Evolutionary conservation across 2,888 invertebrate genomes (phyloP).

Genomic region (Trichopria drosophilae): DNA sequence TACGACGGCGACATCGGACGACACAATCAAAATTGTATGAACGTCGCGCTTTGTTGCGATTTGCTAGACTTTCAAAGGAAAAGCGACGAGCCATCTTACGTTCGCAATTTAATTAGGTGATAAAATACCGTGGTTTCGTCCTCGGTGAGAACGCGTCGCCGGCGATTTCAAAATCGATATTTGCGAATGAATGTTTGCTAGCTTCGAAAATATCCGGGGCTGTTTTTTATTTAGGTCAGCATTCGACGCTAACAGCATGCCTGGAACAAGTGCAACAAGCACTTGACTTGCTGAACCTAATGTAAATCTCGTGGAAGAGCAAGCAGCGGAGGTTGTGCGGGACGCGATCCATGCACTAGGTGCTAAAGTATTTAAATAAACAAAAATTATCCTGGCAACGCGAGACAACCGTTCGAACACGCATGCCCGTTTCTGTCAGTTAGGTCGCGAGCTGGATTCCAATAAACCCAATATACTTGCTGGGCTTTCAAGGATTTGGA

Average conservation of each 20-base stretch:
- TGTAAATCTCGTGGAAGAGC: conserved; percentile 17
- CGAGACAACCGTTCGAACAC: conserved; percentile 40
- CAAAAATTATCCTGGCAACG: conserved; percentile 39
- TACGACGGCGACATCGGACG: no score
- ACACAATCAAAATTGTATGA: no score
- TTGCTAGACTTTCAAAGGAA: no score
- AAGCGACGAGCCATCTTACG: conserved; percentile 36
- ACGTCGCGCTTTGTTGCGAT: no score
- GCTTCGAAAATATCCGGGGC: no score
- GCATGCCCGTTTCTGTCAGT: conserved; percentile 35
- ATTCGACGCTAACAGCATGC: no score
- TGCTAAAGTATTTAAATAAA: conserved; percentile 52
- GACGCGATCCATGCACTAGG: conserved; percentile 48
- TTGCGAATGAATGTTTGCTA: no score
- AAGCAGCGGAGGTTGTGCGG: conserved; percentile 33
- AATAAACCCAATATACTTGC: no score
- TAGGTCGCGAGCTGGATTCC: no score
- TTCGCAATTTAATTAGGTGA: conserved; percentile 46
- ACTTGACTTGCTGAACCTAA: conserved; percentile 9
- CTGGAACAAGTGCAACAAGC: neutral
- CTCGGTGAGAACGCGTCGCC: conserved; percentile 31
- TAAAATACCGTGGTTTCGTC: conserved; percentile 42
- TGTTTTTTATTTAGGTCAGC: no score
- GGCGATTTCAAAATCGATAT: no score
- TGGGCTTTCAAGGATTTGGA: no score